A percentile compares a stretch with the other conserved stretches of the same genome.
Evolutionary conservation across 2,797 vertebrate genomes (phyloP).

Genomic region (Lacerta agilis): DNA sequence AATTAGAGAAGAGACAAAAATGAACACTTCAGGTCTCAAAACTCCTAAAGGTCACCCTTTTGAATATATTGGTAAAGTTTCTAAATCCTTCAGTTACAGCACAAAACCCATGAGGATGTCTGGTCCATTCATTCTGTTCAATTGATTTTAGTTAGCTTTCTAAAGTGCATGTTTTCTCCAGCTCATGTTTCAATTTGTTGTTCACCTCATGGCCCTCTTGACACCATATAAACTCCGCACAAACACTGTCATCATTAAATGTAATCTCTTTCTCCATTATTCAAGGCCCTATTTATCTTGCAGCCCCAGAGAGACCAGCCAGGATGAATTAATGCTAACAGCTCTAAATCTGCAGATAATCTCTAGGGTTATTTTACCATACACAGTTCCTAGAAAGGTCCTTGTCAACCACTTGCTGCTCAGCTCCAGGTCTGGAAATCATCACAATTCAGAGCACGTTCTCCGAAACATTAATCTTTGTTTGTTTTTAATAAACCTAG

Average conservation of each 20-base stretch:
- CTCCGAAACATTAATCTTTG: constrained; percentile 28
- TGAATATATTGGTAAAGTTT: not conserved
- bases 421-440: constrained; percentile 61
- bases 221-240: constrained; percentile 28
- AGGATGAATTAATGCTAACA: constrained; percentile 57
- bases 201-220: constrained; percentile 44
- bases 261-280: constrained; percentile 52
- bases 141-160: not conserved
- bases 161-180: constrained; percentile 17
- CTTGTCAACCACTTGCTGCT: constrained; percentile 22
- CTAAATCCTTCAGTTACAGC: constrained; percentile 14
- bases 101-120: constrained; percentile 14
- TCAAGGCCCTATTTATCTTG: constrained; percentile 56
- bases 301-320: constrained; percentile 39
- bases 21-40: not conserved
- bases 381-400: not conserved
- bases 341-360: constrained; percentile 5
- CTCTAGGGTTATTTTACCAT: constrained; percentile 18
- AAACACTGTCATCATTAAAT: constrained; percentile 43
- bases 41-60: not conserved
- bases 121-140: constrained; percentile 35
- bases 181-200: constrained; percentile 44
- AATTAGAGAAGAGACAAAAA: constrained; percentile 33
- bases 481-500: constrained; percentile 65
- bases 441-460: constrained; percentile 41